phyloP scores from a whole-genome alignment of 2,888 invertebrate species.

The Luffia ferchaultella region DNA sequence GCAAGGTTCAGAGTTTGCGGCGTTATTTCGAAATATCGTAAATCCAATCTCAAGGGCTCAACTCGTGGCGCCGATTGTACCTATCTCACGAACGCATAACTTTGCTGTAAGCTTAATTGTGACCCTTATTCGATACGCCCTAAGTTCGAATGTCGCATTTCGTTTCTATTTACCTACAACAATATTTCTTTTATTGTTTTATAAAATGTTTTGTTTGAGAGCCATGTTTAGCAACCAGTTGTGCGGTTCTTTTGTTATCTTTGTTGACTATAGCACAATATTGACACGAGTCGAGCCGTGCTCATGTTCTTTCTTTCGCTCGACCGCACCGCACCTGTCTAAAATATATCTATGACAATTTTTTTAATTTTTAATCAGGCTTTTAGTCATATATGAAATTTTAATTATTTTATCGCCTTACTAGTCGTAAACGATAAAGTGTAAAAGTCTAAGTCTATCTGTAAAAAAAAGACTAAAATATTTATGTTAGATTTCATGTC shows the following conservation, averaged over 20 bases:
- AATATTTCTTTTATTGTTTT: conserved; percentile 16
- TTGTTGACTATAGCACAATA: conserved; percentile 44
- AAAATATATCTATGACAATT: no score
- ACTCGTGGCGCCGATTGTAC: conserved; percentile 33
- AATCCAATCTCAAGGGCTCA: conserved; percentile 49
- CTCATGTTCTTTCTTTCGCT: conserved; percentile 8
- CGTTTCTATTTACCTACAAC: conserved; percentile 1
- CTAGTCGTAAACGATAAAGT: no score
- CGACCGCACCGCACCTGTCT: no score
- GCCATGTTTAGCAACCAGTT: conserved; percentile 48
- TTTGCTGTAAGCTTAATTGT: conserved; percentile 15
- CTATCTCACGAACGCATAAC: conserved; percentile 45
- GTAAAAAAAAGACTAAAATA: no score
- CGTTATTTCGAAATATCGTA: conserved; percentile 57
- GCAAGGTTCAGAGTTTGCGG: conserved; percentile 51
- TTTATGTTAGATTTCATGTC: no score
- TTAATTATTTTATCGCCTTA: no score
- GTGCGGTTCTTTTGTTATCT: conserved; percentile 54
- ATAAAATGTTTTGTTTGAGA: conserved; percentile 46
- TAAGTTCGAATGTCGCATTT: conserved; percentile 14
- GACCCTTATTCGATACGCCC: conserved; percentile 13
- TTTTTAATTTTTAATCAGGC: no score
- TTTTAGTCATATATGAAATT: no score
- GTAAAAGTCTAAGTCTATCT: no score
- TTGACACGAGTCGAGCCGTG: conserved; percentile 31